phyloP scores from a whole-genome alignment of 2,888 invertebrate species.

The Tipula vernalis region DNA sequence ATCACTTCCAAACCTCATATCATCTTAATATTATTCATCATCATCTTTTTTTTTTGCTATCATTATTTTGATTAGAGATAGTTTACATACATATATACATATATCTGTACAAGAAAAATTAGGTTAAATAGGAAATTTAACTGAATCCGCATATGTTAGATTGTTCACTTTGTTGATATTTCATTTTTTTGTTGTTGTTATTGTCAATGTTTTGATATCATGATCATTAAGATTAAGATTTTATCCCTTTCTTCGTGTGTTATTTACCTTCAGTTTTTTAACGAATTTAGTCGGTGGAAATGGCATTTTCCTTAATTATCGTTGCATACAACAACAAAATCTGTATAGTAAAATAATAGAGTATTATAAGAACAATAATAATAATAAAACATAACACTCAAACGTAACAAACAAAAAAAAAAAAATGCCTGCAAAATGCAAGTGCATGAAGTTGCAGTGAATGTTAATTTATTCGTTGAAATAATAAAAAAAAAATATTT shows the following conservation, averaged over 20 bases:
- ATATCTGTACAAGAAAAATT: background rate
- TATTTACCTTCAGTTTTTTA: background rate
- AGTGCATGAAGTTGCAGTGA: slow-evolving; percentile 4
- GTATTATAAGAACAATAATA: background rate
- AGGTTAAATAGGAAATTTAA: background rate
- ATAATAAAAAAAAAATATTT: background rate
- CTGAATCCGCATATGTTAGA: background rate
- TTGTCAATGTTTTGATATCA: background rate
- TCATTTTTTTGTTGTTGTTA: background rate
- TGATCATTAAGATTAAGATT: background rate
- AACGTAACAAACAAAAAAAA: background rate
- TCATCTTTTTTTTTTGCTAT: background rate
- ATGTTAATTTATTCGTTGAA: background rate
- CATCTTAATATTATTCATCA: background rate
- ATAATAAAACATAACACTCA: background rate
- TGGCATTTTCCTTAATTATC: background rate
- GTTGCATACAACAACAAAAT: background rate
- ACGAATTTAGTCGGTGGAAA: background rate
- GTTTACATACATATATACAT: background rate
- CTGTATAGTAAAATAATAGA: background rate
- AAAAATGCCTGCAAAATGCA: background rate
- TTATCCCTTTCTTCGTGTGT: background rate
- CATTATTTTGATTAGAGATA: background rate
- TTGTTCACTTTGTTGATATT: background rate
- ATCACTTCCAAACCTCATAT: background rate